Conservation (phyloP, 2,113 vertebrate species). For the Tamias sibiricus region DNA sequence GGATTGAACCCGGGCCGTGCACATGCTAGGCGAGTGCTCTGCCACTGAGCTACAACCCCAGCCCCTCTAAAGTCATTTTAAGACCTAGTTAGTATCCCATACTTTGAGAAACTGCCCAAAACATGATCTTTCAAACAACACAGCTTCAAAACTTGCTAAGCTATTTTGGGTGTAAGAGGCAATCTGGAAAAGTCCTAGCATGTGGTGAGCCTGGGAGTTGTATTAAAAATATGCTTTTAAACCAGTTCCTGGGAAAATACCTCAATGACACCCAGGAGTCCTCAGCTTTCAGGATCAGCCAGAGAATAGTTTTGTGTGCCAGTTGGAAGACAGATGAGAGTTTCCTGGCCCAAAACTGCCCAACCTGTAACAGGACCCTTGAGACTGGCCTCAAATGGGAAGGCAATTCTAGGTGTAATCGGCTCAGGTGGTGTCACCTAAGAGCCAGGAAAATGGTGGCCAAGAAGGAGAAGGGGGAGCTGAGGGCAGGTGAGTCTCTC, state of each 20-base stretch:
- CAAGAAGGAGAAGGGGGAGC: neutral
- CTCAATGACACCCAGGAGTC: neutral
- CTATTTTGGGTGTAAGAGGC: neutral
- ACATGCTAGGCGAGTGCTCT: no score
- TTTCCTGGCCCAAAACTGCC: conserved; percentile 33
- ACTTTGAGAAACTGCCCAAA: neutral
- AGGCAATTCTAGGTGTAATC: neutral
- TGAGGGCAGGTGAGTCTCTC: neutral
- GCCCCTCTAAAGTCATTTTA: neutral
- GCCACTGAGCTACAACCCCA: no score
- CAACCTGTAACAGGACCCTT: conserved; percentile 30
- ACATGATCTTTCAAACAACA: neutral
- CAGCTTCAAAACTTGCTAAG: neutral
- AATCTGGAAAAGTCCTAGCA: neutral
- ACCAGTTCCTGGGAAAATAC: neutral
- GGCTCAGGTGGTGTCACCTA: neutral
- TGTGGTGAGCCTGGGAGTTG: rapidly evolving
- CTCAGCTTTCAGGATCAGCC: neutral
- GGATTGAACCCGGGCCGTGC: no score
- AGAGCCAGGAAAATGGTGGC: conserved; percentile 58
- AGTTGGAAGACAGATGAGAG: conserved; percentile 36
- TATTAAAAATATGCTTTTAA: neutral
- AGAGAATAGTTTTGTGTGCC: neutral
- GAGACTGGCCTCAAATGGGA: neutral
- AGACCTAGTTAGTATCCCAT: neutral